Evolutionary conservation across 2,888 invertebrate species (phyloP).

Genomic region (Drosophila affinis): DNA sequence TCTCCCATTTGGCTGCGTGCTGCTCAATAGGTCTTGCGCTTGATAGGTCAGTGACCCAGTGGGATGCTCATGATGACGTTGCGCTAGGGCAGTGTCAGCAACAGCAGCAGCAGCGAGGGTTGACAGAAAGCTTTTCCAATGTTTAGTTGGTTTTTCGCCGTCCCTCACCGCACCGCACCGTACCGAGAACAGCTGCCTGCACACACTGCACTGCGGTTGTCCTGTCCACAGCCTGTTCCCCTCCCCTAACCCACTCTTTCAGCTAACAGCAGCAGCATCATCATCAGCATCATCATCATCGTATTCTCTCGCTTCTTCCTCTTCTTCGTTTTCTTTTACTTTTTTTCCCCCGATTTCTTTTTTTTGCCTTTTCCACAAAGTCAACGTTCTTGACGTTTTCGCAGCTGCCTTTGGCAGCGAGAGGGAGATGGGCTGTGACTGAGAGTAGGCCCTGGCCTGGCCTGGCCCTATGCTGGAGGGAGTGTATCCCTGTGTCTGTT

Average conservation of each 20-base stretch:
- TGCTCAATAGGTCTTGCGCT: conserved; percentile 81
- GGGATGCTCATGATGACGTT: conserved; percentile 51
- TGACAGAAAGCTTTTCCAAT: conserved; percentile 51
- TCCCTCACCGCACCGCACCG: not conserved
- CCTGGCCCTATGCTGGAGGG: conserved; percentile 4
- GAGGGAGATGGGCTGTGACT: not conserved
- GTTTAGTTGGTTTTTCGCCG: conserved; percentile 17
- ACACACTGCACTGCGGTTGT: conserved; percentile 57
- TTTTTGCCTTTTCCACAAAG: conserved; percentile 71
- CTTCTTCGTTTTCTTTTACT: conserved; percentile 48
- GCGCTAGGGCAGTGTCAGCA: conserved; percentile 63
- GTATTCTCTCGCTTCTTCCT: conserved; percentile 29
- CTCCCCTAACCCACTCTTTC: conserved; percentile 15
- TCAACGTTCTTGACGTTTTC: conserved; percentile 76
- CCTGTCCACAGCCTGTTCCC: not conserved
- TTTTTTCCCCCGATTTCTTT: conserved; percentile 42
- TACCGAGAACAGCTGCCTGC: conserved; percentile 41
- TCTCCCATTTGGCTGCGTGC: conserved; percentile 46
- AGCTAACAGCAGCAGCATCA: conserved; percentile 48
- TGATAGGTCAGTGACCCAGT: conserved; percentile 83
- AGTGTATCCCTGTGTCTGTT: not conserved
- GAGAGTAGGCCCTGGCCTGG: not conserved
- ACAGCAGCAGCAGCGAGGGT: conserved; percentile 41
- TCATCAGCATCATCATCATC: conserved; percentile 17
- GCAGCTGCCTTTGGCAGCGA: conserved; percentile 66